Percentiles rank a stretch among this genome's conserved stretches.
Evolutionary conservation across 2,888 invertebrate species (phyloP).

Genomic region (Drosophila ezoana): DNA sequence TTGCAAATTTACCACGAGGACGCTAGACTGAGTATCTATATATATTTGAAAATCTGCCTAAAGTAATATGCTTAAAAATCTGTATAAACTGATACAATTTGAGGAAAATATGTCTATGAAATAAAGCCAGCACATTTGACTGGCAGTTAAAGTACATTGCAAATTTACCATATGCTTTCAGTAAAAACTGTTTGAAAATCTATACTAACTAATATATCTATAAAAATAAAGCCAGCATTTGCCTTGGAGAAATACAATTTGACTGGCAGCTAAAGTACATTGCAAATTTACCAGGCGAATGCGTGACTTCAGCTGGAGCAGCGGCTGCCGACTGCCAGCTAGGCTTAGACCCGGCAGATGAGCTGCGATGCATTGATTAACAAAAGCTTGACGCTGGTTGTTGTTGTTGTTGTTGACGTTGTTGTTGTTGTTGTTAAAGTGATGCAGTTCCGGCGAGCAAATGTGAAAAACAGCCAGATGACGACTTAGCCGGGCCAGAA

Average conservation of each 20-base stretch:
- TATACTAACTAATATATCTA: too few species aligned
- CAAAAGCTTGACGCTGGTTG: slow-evolving; percentile 10
- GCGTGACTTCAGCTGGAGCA: background rate
- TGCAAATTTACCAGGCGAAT: too few species aligned
- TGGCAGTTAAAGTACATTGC: background rate
- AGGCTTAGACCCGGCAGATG: slow-evolving; percentile 6
- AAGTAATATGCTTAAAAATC: too few species aligned
- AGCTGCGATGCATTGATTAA: slow-evolving; percentile 20
- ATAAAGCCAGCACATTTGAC: background rate
- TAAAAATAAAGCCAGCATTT: background rate
- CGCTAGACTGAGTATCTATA: too few species aligned
- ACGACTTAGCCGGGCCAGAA: slow-evolving; percentile 33
- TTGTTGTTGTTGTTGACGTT: slow-evolving; percentile 3
- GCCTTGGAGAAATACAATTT: background rate
- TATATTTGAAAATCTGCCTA: too few species aligned
- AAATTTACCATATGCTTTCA: background rate
- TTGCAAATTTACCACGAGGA: background rate
- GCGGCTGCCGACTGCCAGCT: slow-evolving; percentile 13
- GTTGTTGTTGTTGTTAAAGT: slow-evolving; percentile 21
- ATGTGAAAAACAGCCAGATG: slow-evolving; percentile 38
- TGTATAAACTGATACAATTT: too few species aligned
- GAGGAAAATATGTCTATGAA: too few species aligned
- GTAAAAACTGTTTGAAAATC: too few species aligned
- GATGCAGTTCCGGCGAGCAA: slow-evolving; percentile 32
- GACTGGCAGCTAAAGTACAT: background rate